phyloP scores from a whole-genome alignment of 2,888 invertebrate species.

The Trichogramma evanescens region DNA sequence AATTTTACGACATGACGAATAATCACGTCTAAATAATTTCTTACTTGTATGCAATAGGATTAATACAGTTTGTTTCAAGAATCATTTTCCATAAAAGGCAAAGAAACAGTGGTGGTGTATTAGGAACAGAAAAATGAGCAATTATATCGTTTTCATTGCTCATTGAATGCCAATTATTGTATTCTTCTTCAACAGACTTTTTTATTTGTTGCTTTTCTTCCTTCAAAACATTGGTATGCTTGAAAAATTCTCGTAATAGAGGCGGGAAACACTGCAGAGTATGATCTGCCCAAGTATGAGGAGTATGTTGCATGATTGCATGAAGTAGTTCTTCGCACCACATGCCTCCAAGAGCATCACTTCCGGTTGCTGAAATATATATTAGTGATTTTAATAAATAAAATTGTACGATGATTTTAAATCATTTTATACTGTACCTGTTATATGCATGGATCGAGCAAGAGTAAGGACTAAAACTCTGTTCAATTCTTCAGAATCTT shows the following conservation, averaged over 20 bases:
- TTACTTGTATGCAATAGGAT: conserved; percentile 91
- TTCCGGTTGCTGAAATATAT: conserved; percentile 43
- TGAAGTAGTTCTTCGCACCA: conserved; percentile 88
- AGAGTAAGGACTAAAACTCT: conserved; percentile 86
- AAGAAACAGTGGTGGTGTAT: conserved; percentile 82
- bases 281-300: conserved; percentile 91
- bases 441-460: conserved; percentile 89
- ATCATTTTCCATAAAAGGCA: conserved; percentile 94
- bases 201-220: conserved; percentile 88
- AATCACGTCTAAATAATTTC: conserved; percentile 23
- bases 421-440: conserved; percentile 53
- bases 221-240: conserved; percentile 70
- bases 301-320: conserved; percentile 88
- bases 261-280: conserved; percentile 88
- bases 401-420: neutral
- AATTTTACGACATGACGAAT: neutral
- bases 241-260: conserved; percentile 82
- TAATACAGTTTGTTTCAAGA: conserved; percentile 86
- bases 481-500: conserved; percentile 92
- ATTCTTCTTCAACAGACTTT: conserved; percentile 91
- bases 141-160: conserved; percentile 94
- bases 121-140: conserved; percentile 87
- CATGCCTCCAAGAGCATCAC: conserved; percentile 57
- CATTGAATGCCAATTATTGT: conserved; percentile 94
- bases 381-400: neutral